Evolutionary conservation across 1,140 invertebrate species (phyloP).

Genomic region (Penaeus chinensis): DNA sequence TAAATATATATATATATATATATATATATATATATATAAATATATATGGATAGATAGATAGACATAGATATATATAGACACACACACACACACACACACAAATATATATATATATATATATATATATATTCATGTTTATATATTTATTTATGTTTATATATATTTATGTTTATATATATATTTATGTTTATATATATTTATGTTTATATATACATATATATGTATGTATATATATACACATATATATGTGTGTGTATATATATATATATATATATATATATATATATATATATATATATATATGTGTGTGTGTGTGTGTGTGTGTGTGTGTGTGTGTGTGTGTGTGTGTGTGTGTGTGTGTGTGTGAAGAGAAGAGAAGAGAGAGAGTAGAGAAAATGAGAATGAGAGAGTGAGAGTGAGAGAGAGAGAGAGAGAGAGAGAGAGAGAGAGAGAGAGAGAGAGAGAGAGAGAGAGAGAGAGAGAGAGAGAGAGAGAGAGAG

Average conservation of each 20-base stretch:
- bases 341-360: not conserved
- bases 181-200: conserved; percentile 11
- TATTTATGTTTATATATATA: not conserved
- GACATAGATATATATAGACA: not conserved
- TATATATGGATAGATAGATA: not conserved
- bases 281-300: conserved; percentile 7
- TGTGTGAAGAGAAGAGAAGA: not conserved
- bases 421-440: too few relatives aligned
- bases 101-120: not conserved
- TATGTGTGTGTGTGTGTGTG: not conserved
- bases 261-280: not conserved
- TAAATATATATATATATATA: not conserved
- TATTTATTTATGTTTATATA: not conserved
- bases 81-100: not conserved
- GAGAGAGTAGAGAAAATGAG: too few relatives aligned
- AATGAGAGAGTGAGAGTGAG: too few relatives aligned
- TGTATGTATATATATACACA: not conserved
- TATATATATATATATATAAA: not conserved
- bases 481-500: too few relatives aligned
- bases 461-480: too few relatives aligned
- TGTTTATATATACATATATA: conserved; percentile 1
- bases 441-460: too few relatives aligned
- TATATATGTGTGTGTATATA: not conserved
- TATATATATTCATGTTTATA: not conserved
- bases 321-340: not conserved